A percentile compares a stretch with the other conserved stretches of the same genome.
Conservation (phyloP, 1,140 invertebrate genomes). For the Drosophila repleta region DNA sequence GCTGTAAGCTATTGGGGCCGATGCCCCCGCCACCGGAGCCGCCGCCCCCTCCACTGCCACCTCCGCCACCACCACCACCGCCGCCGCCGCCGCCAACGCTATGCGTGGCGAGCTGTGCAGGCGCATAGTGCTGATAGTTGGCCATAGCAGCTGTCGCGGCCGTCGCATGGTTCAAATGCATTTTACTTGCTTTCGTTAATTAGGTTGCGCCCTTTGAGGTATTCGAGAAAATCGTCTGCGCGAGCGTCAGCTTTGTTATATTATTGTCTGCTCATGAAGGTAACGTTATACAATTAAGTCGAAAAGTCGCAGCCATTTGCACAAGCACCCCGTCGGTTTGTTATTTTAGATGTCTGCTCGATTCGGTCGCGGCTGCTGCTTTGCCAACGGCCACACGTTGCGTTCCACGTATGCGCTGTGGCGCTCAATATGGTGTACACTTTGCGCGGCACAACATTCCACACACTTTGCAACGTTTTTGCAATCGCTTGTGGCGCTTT, state of each 20-base stretch:
- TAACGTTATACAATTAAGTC: constrained; percentile 70
- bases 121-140: constrained; percentile 80
- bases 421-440: constrained; percentile 45
- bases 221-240: constrained; percentile 59
- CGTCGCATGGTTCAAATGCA: constrained; percentile 83
- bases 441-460: constrained; percentile 52
- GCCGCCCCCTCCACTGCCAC: constrained; percentile 43
- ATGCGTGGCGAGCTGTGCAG: constrained; percentile 71
- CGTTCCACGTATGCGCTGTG: constrained; percentile 65
- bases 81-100: constrained; percentile 55
- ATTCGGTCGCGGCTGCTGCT: constrained; percentile 55
- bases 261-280: constrained; percentile 70
- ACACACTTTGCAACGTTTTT: constrained; percentile 60
- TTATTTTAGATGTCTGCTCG: constrained; percentile 77
- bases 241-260: constrained; percentile 39
- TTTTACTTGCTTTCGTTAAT: constrained; percentile 39
- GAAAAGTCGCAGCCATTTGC: constrained; percentile 64
- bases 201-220: constrained; percentile 61
- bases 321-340: constrained; percentile 57
- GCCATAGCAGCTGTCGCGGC: constrained; percentile 79
- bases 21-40: constrained; percentile 39
- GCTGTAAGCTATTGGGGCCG: constrained; percentile 56
- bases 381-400: constrained; percentile 61
- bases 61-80: constrained; percentile 47
- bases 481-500: constrained; percentile 42